phyloP scores from a whole-genome alignment of 37 sponge, comb jelly and placozoan genomes.

The Dysidea cf. avara region DNA sequence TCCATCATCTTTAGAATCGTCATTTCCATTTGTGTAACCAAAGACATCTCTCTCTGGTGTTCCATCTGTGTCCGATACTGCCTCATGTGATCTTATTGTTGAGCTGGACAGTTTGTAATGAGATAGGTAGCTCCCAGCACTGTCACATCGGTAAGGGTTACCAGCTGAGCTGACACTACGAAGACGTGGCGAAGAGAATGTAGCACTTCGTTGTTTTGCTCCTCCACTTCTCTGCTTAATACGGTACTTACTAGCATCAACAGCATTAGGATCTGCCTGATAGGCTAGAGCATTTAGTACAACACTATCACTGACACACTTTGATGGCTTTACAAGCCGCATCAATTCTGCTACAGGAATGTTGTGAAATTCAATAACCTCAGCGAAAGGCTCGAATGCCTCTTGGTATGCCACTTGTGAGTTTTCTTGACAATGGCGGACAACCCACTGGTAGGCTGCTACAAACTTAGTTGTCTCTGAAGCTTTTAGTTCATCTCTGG shows the following conservation, averaged over 20 bases:
- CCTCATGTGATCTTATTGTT: too few species aligned
- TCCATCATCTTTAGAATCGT: too few species aligned
- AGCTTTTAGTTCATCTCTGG: conserved; percentile 79
- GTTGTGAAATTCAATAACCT: conserved; percentile 71
- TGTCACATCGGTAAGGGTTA: too few species aligned
- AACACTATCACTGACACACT: conserved; percentile 67
- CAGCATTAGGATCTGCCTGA: conserved; percentile 88
- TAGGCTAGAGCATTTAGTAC: conserved; percentile 91
- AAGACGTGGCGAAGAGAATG: too few species aligned
- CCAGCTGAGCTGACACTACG: too few species aligned
- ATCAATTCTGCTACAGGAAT: conserved; percentile 85
- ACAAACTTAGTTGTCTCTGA: conserved; percentile 80
- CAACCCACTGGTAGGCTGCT: conserved; percentile 76
- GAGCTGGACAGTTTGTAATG: too few species aligned
- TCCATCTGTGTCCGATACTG: too few species aligned
- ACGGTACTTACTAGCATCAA: conserved; percentile 22
- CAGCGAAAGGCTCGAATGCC: conserved; percentile 83
- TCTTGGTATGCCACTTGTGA: conserved; percentile 27
- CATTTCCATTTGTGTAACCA: too few species aligned
- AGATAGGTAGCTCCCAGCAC: too few species aligned
- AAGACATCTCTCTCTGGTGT: too few species aligned
- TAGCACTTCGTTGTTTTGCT: too few species aligned
- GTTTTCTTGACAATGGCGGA: conserved; percentile 29
- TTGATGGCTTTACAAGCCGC: conserved; percentile 79
- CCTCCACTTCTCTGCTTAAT: too few species aligned